A percentile compares a stretch with the other conserved stretches of the same genome.
Evolutionary conservation across 2,113 vertebrate genomes (phyloP).

Genomic region (Chelonoidis abingdonii): DNA sequence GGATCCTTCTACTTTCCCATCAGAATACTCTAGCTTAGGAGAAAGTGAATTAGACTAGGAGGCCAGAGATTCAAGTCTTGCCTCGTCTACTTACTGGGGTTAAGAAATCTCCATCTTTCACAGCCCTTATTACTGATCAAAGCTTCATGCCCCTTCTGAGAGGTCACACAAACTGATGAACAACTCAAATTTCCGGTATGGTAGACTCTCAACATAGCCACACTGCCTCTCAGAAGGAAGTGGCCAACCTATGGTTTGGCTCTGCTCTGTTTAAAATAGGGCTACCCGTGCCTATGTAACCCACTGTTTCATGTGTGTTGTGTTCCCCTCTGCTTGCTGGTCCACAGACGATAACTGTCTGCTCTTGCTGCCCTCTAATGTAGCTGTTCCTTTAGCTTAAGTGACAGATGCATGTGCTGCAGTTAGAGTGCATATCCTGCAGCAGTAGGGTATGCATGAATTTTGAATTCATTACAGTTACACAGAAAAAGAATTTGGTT

Average conservation of each 20-base stretch:
- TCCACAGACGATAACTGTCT: not conserved
- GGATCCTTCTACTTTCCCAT: not conserved
- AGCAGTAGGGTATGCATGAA: too few species aligned
- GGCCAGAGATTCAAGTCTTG: not conserved
- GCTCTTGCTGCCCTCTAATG: not conserved
- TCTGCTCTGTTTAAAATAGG: not conserved
- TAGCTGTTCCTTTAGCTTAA: not conserved
- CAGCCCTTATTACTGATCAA: not conserved
- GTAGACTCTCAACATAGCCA: not conserved
- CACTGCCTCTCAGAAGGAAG: not conserved
- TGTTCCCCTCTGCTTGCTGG: not conserved
- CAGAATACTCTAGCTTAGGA: not conserved
- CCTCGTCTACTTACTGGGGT: not conserved
- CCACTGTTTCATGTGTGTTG: not conserved
- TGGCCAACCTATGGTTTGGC: not conserved
- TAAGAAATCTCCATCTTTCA: not conserved
- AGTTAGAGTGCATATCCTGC: not conserved
- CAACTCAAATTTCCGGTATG: not conserved
- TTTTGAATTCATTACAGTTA: too few species aligned
- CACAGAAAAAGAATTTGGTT: too few species aligned
- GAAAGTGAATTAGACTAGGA: not conserved
- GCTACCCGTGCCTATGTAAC: not conserved
- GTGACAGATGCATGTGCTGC: not conserved
- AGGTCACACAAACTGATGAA: not conserved
- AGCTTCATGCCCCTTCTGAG: not conserved